These are phyloP conservation scores for Porites cylindrica DNA, from an alignment of 92 coral and sea anemone genomes.

Conservation along the genomic window DNA sequence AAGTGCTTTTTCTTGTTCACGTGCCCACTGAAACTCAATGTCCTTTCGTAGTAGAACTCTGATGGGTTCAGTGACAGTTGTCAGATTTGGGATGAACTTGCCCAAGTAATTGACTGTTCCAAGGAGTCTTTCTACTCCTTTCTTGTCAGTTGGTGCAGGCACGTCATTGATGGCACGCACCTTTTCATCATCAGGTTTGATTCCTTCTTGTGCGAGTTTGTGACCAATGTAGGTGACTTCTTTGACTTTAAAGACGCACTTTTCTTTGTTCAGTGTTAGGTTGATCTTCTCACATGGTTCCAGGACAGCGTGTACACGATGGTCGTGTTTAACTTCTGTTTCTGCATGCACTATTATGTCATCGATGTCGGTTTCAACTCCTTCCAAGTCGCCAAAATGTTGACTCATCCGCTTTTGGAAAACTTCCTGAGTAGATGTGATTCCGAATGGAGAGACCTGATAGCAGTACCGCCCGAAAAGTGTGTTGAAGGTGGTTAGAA, in stretches of 20 bases:
- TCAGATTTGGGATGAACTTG: too few species aligned
- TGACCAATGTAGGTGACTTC: slow-evolving; percentile 63
- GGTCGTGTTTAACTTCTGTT: slow-evolving; percentile 41
- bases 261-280: slow-evolving; percentile 30
- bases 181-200: neutral
- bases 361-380: slow-evolving; percentile 25
- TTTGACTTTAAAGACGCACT: slow-evolving; percentile 43
- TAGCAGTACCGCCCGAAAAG: slow-evolving; percentile 36
- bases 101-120: too few species aligned
- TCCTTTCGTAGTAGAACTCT: too few species aligned
- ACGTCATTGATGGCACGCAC: too few species aligned
- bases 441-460: slow-evolving; percentile 51
- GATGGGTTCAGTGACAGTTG: too few species aligned
- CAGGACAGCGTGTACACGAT: slow-evolving; percentile 49
- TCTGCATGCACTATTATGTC: neutral
- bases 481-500: slow-evolving; percentile 39
- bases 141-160: too few species aligned
- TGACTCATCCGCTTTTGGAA: slow-evolving; percentile 50
- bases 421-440: slow-evolving; percentile 49
- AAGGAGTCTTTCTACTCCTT: too few species aligned
- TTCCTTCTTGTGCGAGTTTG: slow-evolving; percentile 33
- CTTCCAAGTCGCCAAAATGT: slow-evolving; percentile 43
- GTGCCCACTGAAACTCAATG: too few species aligned
- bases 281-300: slow-evolving; percentile 26
- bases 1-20: too few species aligned